Evolutionary conservation across 2,113 vertebrate species (phyloP).

Genomic region (Passer domesticus): DNA sequence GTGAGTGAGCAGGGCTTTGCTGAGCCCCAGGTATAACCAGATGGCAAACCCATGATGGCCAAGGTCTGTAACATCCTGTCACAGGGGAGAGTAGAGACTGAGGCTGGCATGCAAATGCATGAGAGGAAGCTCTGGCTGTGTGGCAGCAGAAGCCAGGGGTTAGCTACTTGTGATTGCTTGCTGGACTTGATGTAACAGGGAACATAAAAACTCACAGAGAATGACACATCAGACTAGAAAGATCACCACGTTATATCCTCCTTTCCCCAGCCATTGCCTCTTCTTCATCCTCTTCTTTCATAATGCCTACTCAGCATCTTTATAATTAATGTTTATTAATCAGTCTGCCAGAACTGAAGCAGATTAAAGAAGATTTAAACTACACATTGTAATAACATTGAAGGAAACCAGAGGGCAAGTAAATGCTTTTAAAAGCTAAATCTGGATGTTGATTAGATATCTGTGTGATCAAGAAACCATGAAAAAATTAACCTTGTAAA

Average conservation of each 20-base stretch:
- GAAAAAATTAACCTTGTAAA: constrained; percentile 14
- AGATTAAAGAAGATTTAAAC: constrained; percentile 47
- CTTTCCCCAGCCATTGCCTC: background rate
- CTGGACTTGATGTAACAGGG: background rate
- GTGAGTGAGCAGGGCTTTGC: background rate
- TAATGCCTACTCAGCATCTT: constrained; percentile 26
- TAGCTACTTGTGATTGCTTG: background rate
- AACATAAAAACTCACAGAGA: background rate
- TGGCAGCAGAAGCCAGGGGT: background rate
- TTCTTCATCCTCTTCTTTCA: background rate
- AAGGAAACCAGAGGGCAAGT: constrained; percentile 7
- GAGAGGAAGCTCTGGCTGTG: background rate
- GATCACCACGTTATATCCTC: background rate
- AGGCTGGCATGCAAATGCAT: background rate
- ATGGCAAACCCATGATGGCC: background rate
- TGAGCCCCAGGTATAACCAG: rapidly evolving
- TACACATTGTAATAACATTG: background rate
- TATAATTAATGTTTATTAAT: constrained; percentile 53
- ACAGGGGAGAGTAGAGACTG: background rate
- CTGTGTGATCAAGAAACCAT: background rate
- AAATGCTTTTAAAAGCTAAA: constrained; percentile 1
- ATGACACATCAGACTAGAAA: background rate
- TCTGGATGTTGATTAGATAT: background rate
- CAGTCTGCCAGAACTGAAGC: background rate
- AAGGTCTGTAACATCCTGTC: background rate